Conservation (phyloP, 2,797 vertebrate genomes). For the Lerista edwardsae region DNA sequence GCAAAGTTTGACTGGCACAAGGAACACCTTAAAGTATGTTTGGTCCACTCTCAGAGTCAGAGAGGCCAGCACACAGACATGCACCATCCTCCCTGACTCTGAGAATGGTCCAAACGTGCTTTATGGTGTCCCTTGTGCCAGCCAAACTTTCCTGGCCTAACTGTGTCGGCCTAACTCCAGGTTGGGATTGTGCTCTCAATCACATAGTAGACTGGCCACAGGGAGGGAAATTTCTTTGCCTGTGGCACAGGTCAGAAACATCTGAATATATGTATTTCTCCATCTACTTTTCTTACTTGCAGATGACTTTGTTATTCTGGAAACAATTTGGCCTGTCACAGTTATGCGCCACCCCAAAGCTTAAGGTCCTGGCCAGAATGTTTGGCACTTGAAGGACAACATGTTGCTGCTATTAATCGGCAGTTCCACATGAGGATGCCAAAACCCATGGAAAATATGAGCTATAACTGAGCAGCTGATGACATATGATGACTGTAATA, state of each 20-base stretch:
- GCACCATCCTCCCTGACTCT: too few relatives aligned
- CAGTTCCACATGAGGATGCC: slow-evolving; percentile 46
- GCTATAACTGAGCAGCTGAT: slow-evolving; percentile 49
- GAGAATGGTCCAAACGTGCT: too few relatives aligned
- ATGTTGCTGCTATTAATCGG: slow-evolving; percentile 46
- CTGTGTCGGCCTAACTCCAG: too few relatives aligned
- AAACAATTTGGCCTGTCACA: slow-evolving; percentile 61
- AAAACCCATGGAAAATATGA: slow-evolving; percentile 55
- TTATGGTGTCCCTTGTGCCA: too few relatives aligned
- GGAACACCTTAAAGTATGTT: too few relatives aligned
- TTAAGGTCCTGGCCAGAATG: slow-evolving; percentile 54
- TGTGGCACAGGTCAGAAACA: background rate
- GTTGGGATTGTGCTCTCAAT: background rate
- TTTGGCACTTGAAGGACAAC: slow-evolving; percentile 62
- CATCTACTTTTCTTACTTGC: slow-evolving; percentile 18
- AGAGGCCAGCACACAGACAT: too few relatives aligned
- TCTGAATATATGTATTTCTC: background rate
- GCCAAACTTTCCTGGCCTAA: too few relatives aligned
- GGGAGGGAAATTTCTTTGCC: background rate
- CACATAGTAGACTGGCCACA: background rate
- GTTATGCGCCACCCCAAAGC: slow-evolving; percentile 54
- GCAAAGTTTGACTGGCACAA: too few relatives aligned
- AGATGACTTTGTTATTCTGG: slow-evolving; percentile 48
- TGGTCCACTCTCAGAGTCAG: too few relatives aligned
- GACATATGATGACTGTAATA: slow-evolving; percentile 49